Evolutionary conservation across 2,797 vertebrate species (phyloP).

Genomic region (Chanos chanos): DNA sequence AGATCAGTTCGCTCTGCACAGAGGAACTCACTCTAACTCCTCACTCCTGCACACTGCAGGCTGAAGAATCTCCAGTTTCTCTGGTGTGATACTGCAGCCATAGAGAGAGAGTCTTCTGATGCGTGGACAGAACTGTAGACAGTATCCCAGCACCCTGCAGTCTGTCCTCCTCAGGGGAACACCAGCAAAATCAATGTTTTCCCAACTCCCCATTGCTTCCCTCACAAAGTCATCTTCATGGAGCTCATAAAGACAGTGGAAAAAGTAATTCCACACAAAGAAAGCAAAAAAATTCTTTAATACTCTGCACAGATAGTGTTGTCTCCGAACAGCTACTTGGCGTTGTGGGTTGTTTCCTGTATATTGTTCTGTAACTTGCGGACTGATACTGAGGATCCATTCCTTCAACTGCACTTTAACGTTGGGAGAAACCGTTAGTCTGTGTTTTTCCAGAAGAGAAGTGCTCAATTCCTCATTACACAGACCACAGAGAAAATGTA

Average conservation of each 20-base stretch:
- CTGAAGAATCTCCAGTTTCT: conserved; percentile 14
- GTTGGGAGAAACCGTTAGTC: neutral
- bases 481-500: too few species aligned
- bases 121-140: conserved; percentile 6
- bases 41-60: conserved; percentile 3
- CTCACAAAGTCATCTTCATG: neutral
- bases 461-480: neutral
- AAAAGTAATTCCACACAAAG: too few species aligned
- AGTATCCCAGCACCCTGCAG: conserved; percentile 16
- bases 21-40: conserved; percentile 17
- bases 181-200: neutral
- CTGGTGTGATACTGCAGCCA: neutral
- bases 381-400: neutral
- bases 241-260: conserved; percentile 1
- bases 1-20: too few species aligned
- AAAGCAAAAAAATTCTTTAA: neutral
- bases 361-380: too few species aligned
- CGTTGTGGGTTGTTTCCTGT: too few species aligned
- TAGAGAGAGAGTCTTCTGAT: conserved; percentile 9
- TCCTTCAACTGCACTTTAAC: neutral
- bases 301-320: too few species aligned
- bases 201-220: conserved; percentile 10
- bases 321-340: too few species aligned
- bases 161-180: neutral
- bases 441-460: neutral